Conservation (phyloP, 2,888 invertebrate species). For the Seira sanloemensis region DNA sequence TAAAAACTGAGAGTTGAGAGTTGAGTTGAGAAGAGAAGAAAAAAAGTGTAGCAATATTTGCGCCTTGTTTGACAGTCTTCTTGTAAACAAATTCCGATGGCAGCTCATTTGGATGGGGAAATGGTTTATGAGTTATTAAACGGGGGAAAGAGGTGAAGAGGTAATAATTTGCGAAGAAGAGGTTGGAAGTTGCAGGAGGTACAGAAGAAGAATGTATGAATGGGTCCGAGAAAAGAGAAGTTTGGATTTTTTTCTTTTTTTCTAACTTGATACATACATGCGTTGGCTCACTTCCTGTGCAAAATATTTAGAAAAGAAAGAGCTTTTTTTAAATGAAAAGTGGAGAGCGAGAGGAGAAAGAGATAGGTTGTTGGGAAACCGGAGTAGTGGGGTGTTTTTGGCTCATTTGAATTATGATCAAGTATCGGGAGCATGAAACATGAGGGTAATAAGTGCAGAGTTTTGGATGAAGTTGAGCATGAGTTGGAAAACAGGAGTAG, state of each 20-base stretch:
- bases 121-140: not conserved
- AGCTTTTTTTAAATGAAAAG: no score
- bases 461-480: slow-evolving; percentile 2
- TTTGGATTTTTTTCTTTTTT: not conserved
- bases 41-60: slow-evolving; percentile 1
- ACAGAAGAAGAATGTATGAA: no score
- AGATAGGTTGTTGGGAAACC: no score
- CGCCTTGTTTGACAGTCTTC: slow-evolving; percentile 2
- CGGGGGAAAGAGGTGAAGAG: not conserved
- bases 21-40: not conserved
- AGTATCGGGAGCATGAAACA: slow-evolving; percentile 5
- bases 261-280: no score
- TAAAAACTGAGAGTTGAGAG: not conserved
- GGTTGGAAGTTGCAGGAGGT: no score
- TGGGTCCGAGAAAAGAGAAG: not conserved
- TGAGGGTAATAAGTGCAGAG: no score
- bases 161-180: slow-evolving; percentile 8
- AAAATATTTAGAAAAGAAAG: no score
- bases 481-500: not conserved
- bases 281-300: no score
- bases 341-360: no score
- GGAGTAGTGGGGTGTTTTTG: not conserved
- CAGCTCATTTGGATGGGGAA: slow-evolving; percentile 1
- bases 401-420: not conserved
- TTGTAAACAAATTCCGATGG: slow-evolving; percentile 5